phyloP scores from a whole-genome alignment of 2,797 vertebrate species.

The Acrossocheilus fasciatus region DNA sequence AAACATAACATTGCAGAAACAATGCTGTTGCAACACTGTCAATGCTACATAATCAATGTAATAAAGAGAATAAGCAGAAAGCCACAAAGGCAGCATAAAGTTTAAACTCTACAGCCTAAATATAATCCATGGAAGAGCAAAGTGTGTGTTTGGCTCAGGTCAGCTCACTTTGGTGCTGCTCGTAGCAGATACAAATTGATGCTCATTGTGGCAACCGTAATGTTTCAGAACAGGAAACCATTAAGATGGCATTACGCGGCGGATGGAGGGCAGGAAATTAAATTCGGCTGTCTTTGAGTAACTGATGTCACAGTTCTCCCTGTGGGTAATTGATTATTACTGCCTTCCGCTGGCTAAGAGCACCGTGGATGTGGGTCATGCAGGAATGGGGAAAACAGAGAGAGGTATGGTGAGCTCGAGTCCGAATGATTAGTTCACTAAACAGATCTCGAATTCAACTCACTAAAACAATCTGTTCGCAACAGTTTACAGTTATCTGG shows the following conservation, averaged over 20 bases:
- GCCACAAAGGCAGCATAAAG: not conserved
- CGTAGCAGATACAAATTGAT: conserved; percentile 70
- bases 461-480: not conserved
- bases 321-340: conserved; percentile 74
- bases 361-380: conserved; percentile 36
- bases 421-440: not conserved
- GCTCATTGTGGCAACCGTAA: conserved; percentile 67
- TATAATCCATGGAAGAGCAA: conserved; percentile 20
- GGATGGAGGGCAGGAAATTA: conserved; percentile 82
- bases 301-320: conserved; percentile 76
- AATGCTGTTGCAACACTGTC: too few species aligned
- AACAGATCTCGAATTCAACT: not conserved
- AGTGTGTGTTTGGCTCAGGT: conserved; percentile 49
- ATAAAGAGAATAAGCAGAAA: not conserved
- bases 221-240: conserved; percentile 80
- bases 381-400: conserved; percentile 5
- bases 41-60: not conserved
- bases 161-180: conserved; percentile 53
- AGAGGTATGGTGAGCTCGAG: not conserved
- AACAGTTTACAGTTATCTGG: not conserved
- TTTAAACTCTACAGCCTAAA: not conserved
- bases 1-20: not conserved
- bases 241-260: conserved; percentile 80
- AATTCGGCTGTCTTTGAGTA: conserved; percentile 75
- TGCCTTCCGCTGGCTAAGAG: conserved; percentile 66